Percentiles rank a stretch among this genome's conserved stretches.
These are phyloP conservation scores for Todus mexicanus DNA, from an alignment of 2,797 vertebrate genomes.

Conservation along the genomic window DNA sequence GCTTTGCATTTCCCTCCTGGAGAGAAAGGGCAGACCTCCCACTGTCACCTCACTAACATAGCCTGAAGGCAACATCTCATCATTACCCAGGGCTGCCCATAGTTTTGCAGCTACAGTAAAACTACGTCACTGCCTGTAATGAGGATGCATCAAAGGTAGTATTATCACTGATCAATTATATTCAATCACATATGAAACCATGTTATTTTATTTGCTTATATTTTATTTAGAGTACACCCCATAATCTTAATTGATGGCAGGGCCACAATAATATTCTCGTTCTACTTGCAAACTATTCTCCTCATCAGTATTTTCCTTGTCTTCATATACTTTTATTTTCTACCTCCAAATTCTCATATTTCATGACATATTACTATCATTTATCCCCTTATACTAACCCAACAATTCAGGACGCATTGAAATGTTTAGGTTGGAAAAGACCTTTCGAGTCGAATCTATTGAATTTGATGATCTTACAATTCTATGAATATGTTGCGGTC, in stretches of 20 bases:
- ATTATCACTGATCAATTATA: neutral
- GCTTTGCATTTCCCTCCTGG: slow-evolving; percentile 65
- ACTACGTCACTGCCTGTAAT: neutral
- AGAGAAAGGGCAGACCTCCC: slow-evolving; percentile 52
- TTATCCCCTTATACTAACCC: neutral
- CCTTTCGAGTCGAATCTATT: neutral
- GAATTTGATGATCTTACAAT: neutral
- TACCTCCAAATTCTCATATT: neutral
- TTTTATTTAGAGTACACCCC: neutral
- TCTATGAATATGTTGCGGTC: neutral
- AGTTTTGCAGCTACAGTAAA: neutral
- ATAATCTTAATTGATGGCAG: neutral
- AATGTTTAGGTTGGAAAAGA: neutral
- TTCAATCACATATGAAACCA: neutral
- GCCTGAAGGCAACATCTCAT: slow-evolving; percentile 26
- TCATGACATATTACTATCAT: neutral
- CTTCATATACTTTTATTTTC: neutral
- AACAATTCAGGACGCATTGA: neutral
- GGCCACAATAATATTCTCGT: neutral
- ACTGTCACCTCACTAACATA: slow-evolving; percentile 67
- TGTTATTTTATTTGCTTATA: neutral
- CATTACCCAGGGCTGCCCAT: neutral
- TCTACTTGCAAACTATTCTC: neutral
- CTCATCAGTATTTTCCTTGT: neutral
- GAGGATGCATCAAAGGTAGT: neutral